phyloP scores from a whole-genome alignment of 2,113 vertebrate species.

The Baryphthengus martii region DNA sequence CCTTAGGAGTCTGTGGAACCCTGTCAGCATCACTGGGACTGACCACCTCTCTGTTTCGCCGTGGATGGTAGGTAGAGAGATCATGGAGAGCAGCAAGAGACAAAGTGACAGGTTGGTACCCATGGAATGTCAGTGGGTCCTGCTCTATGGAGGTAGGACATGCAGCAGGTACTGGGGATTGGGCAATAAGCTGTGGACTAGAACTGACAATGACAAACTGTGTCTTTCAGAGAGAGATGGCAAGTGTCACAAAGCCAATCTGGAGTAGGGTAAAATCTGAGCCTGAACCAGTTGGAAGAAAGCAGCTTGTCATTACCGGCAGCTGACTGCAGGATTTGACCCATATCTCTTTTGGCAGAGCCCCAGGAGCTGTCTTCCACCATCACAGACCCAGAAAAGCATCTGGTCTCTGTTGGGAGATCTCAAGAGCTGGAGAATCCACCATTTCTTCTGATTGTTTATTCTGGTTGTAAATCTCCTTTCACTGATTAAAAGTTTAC shows the following conservation, averaged over 20 bases:
- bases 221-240: background rate
- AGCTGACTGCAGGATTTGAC: background rate
- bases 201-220: background rate
- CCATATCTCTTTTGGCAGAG: background rate
- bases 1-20: background rate
- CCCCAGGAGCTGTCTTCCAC: background rate
- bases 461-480: background rate
- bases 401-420: background rate
- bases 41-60: background rate
- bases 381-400: background rate
- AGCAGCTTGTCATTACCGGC: background rate
- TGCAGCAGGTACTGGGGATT: background rate
- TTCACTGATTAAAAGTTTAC: background rate
- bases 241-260: accelerated
- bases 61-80: background rate
- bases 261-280: background rate
- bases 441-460: background rate
- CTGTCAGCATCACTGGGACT: background rate
- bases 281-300: background rate
- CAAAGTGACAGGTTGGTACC: background rate
- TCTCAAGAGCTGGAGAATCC: background rate
- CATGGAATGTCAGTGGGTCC: background rate
- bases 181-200: background rate
- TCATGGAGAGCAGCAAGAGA: background rate
- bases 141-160: background rate